Evolutionary conservation across 2,113 vertebrate species (phyloP).

Genomic region (Furnarius figulus): DNA sequence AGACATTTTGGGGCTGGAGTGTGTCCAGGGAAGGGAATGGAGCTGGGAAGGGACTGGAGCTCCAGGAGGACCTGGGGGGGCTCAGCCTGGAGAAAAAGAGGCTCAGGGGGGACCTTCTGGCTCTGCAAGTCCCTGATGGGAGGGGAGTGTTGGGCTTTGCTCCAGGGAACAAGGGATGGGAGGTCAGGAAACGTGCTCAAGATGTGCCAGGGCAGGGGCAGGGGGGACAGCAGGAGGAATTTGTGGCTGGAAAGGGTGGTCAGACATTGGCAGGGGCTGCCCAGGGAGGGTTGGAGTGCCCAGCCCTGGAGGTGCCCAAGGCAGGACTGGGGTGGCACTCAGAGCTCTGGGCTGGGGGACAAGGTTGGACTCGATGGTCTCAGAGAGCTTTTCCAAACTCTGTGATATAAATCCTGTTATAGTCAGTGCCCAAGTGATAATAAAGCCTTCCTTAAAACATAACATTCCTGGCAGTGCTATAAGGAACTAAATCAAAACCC

Average conservation of each 20-base stretch:
- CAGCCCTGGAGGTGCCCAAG: neutral
- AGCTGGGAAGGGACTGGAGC: neutral
- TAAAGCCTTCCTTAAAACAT: neutral
- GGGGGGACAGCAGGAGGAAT: neutral
- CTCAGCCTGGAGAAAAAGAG: neutral
- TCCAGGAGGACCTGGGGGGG: neutral
- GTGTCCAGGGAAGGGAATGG: neutral
- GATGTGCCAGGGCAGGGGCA: neutral
- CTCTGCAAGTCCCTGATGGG: neutral
- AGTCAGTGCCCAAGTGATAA: neutral
- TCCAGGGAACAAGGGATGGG: neutral
- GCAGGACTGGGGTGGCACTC: neutral
- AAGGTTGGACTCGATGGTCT: neutral
- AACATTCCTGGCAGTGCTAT: neutral
- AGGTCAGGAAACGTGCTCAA: neutral
- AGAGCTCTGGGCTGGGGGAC: neutral
- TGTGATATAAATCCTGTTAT: no score
- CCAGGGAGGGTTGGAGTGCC: neutral
- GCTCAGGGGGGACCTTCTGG: neutral
- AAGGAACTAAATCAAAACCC: neutral
- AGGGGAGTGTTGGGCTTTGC: neutral
- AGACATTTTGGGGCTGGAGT: neutral
- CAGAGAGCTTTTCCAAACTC: neutral
- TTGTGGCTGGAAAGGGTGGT: neutral
- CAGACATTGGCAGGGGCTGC: neutral